phyloP scores from a whole-genome alignment of 2,888 invertebrate genomes.

The Eucriotettix oculatus region DNA sequence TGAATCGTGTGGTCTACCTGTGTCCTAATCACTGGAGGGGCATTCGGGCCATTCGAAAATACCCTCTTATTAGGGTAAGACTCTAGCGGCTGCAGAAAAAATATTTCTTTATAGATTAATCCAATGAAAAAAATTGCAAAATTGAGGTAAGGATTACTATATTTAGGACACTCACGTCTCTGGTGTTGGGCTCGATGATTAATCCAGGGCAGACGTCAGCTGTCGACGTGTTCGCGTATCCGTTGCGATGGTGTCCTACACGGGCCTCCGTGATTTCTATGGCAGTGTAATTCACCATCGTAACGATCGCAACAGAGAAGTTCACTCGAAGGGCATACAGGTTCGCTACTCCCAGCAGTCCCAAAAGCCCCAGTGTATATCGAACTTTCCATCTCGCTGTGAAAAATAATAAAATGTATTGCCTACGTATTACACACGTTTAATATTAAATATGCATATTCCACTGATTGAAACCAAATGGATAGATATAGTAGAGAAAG shows the following conservation, averaged over 20 bases:
- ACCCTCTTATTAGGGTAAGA: no score
- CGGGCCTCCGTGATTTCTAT: background rate
- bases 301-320: background rate
- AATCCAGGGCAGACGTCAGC: background rate
- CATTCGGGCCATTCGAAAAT: no score
- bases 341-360: background rate
- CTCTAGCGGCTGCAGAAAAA: no score
- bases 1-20: no score
- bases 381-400: background rate
- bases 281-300: background rate
- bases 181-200: background rate
- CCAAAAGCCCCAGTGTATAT: background rate
- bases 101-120: no score
- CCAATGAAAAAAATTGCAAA: no score
- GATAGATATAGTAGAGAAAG: no score
- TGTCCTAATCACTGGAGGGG: no score
- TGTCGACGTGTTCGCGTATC: background rate
- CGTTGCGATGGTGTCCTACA: background rate
- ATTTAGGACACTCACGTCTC: background rate
- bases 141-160: background rate
- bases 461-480: no score
- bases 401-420: background rate
- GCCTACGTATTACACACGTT: no score
- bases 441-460: no score
- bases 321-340: slow-evolving; percentile 1